Evolutionary conservation across 2,113 vertebrate species (phyloP).

Genomic region (Vulpes vulpes): DNA sequence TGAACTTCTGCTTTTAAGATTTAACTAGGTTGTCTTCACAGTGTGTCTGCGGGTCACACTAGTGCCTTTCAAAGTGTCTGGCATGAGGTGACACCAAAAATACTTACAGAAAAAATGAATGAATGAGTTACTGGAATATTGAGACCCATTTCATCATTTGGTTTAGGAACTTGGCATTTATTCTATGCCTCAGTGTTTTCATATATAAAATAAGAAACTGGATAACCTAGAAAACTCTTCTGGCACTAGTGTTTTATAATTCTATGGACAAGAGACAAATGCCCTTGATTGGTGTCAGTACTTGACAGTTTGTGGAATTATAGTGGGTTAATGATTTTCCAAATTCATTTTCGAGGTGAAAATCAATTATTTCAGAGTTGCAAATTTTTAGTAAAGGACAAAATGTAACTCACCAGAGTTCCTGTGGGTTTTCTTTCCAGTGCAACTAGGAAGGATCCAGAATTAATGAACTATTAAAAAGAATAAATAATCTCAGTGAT

Average conservation of each 20-base stretch:
- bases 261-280: neutral
- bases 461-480: constrained; percentile 76
- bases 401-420: constrained; percentile 71
- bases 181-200: neutral
- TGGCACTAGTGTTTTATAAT: neutral
- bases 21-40: neutral
- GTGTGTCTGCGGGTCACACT: neutral
- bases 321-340: neutral
- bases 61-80: neutral
- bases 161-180: neutral
- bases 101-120: neutral
- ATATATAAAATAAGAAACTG: neutral
- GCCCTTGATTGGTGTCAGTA: neutral
- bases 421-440: constrained; percentile 68
- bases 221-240: neutral
- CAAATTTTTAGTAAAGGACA: neutral
- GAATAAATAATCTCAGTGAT: neutral
- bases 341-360: neutral
- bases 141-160: neutral
- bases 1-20: neutral
- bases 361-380: neutral
- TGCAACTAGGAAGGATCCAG: constrained; percentile 77
- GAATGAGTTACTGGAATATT: neutral
- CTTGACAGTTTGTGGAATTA: neutral
- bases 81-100: neutral